These are phyloP conservation scores for Gandaritis pyraliata DNA, from an alignment of 2,888 invertebrate genomes.

Conservation along the genomic window DNA sequence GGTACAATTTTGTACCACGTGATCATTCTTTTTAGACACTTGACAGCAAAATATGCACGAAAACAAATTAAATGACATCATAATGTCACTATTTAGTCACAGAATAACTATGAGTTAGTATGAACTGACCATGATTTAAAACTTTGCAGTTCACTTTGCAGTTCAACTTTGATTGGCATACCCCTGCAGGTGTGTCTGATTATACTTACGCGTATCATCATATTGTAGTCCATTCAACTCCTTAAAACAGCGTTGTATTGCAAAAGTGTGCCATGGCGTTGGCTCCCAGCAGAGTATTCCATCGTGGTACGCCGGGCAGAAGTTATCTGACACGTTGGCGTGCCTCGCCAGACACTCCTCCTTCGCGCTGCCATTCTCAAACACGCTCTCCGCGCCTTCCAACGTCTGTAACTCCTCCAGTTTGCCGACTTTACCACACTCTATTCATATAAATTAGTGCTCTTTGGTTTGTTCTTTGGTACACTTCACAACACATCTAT, in stretches of 20 bases:
- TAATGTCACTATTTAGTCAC: too few relatives aligned
- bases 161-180: too few relatives aligned
- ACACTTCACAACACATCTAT: constrained; percentile 54
- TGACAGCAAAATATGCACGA: too few relatives aligned
- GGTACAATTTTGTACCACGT: too few relatives aligned
- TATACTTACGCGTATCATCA: constrained; percentile 92
- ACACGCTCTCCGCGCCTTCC: constrained; percentile 65
- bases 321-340: constrained; percentile 56
- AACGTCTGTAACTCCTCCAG: constrained; percentile 80
- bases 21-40: too few relatives aligned
- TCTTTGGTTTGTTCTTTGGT: constrained; percentile 62
- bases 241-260: constrained; percentile 90
- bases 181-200: too few relatives aligned
- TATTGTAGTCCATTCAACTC: constrained; percentile 91
- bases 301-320: constrained; percentile 90
- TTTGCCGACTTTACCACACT: constrained; percentile 58
- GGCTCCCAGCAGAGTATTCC: constrained; percentile 93
- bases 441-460: constrained; percentile 38
- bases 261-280: constrained; percentile 87
- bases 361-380: constrained; percentile 68
- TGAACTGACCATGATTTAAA: too few relatives aligned
- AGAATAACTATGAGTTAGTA: too few relatives aligned
- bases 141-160: too few relatives aligned
- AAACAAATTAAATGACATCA: too few relatives aligned
- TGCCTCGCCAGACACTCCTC: constrained; percentile 70